Evolutionary conservation across 2,888 invertebrate species (phyloP).

Genomic region (Mythimna albipuncta): DNA sequence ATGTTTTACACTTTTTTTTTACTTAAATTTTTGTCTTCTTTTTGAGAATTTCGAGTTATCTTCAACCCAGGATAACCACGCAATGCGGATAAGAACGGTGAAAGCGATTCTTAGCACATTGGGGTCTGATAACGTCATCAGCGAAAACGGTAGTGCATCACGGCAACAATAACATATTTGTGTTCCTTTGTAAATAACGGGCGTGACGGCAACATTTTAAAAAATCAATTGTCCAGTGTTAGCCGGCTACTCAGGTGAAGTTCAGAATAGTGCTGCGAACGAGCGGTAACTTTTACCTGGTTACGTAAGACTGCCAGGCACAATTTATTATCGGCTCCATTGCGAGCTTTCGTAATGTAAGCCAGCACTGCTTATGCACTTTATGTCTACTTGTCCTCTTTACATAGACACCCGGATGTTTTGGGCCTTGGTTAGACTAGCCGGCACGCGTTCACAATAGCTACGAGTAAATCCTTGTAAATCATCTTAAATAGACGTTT

Average conservation of each 20-base stretch:
- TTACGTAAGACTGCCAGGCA: conserved; percentile 86
- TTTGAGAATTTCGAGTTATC: background rate
- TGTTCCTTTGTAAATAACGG: conserved; percentile 42
- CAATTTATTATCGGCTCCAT: conserved; percentile 88
- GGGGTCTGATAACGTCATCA: conserved; percentile 43
- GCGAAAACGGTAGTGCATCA: conserved; percentile 43
- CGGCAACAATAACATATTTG: conserved; percentile 36
- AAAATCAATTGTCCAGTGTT: conserved; percentile 59
- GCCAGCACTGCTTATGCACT: conserved; percentile 78
- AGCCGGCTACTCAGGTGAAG: conserved; percentile 76
- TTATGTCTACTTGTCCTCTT: conserved; percentile 74
- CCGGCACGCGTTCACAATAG: conserved; percentile 38
- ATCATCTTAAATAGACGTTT: conserved; percentile 33
- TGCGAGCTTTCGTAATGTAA: conserved; percentile 88
- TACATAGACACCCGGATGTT: conserved; percentile 73
- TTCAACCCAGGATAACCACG: conserved; percentile 1
- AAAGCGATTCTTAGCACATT: conserved; percentile 35
- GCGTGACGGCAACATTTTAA: conserved; percentile 43
- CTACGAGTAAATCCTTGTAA: conserved; percentile 35
- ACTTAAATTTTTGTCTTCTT: background rate
- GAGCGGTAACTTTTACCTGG: conserved; percentile 88
- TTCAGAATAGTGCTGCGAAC: conserved; percentile 83
- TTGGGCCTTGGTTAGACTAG: conserved; percentile 53
- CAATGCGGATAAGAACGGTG: conserved; percentile 28
- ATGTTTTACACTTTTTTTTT: background rate